Evolutionary conservation across 2,113 vertebrate species (phyloP).

Genomic region (Pygoscelis antarcticus): DNA sequence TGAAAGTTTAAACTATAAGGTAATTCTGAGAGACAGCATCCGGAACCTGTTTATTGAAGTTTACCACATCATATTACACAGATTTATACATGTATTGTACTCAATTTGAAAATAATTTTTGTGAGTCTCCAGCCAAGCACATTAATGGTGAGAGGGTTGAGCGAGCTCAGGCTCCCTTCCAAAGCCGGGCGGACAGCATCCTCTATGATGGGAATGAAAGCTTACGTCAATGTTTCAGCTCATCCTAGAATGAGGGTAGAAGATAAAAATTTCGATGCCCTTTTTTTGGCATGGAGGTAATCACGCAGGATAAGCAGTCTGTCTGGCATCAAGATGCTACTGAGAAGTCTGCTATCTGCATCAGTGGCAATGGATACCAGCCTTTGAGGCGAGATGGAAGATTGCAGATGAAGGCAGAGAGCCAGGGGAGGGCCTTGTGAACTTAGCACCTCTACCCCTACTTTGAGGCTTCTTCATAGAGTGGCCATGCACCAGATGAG

Average conservation of each 20-base stretch:
- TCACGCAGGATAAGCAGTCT: not conserved
- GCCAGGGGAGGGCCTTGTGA: not conserved
- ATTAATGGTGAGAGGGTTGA: not conserved
- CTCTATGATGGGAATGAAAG: no score
- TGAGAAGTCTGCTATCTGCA: not conserved
- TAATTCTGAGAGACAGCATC: not conserved
- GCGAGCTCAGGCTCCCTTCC: not conserved
- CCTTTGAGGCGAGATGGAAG: not conserved
- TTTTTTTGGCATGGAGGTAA: not conserved
- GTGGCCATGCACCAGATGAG: no score
- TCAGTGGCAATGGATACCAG: not conserved
- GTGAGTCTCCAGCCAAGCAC: not conserved
- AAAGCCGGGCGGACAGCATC: not conserved
- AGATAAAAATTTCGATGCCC: not conserved
- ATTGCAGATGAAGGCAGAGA: not conserved
- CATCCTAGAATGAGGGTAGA: not conserved
- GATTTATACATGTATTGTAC: not conserved
- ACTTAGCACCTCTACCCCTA: fast-evolving
- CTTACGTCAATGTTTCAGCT: fast-evolving
- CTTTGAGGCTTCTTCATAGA: not conserved
- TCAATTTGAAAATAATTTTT: not conserved
- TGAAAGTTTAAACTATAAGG: not conserved
- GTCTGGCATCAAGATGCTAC: not conserved
- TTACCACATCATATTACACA: not conserved
- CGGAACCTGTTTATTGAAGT: not conserved